These are phyloP conservation scores for Tyrannus savana DNA, from an alignment of 2,113 vertebrate genomes.

Conservation along the genomic window DNA sequence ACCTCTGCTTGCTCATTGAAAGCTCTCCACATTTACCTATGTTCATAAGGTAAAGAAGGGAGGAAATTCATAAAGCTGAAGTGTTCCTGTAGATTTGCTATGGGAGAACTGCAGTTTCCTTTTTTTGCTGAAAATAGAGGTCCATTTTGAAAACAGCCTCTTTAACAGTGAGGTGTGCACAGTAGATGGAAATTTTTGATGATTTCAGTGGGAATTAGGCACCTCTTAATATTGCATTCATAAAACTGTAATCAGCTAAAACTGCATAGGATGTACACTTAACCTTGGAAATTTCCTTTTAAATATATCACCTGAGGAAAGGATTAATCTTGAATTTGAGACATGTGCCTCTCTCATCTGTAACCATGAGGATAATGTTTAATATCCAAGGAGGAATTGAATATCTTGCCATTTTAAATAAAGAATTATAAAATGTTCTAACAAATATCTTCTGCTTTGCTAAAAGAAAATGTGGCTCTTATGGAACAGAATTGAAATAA, in stretches of 20 bases:
- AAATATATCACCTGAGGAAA: slow-evolving; percentile 47
- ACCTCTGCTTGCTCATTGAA: neutral
- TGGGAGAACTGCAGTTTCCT: neutral
- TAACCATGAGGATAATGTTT: slow-evolving; percentile 41
- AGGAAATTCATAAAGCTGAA: neutral
- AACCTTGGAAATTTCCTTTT: slow-evolving; percentile 51
- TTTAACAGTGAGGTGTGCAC: neutral
- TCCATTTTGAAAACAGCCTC: neutral
- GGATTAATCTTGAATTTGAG: slow-evolving; percentile 54
- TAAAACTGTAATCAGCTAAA: slow-evolving; percentile 37
- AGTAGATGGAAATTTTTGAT: neutral
- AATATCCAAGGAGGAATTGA: slow-evolving; percentile 29
- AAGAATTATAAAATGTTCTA: slow-evolving; percentile 46
- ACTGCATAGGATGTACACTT: slow-evolving; percentile 20
- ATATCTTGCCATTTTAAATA: slow-evolving; percentile 43
- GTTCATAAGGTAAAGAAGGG: neutral
- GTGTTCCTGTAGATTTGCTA: neutral
- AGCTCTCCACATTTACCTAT: neutral
- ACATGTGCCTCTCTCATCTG: neutral
- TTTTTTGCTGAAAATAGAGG: neutral
- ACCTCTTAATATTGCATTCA: neutral
- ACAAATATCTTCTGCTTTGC: neutral
- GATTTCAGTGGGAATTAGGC: slow-evolving; percentile 21
- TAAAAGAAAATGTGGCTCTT: slow-evolving; percentile 1
- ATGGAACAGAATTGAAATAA: neutral